phyloP scores from a whole-genome alignment of 2,888 invertebrate species.

The Coronaproctus castanopsis region DNA sequence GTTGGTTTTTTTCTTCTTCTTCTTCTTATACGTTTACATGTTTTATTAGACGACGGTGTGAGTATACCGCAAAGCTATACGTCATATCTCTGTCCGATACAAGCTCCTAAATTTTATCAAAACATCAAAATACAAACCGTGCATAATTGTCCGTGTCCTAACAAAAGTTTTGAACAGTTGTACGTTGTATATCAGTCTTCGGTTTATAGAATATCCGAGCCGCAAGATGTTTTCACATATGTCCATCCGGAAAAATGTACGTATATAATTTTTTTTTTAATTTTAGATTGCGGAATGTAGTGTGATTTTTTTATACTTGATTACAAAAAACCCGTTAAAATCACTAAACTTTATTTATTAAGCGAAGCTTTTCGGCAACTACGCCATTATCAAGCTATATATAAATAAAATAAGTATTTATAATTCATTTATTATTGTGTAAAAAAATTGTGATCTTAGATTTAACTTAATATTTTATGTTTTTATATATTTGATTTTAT shows the following conservation, averaged over 20 bases:
- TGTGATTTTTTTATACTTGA: no score
- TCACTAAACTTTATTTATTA: no score
- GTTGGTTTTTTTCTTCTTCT: no score
- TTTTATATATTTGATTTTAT: no score
- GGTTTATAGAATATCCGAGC: conserved; percentile 51
- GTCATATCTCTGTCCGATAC: conserved; percentile 81
- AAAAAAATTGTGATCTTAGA: no score
- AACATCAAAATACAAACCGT: conserved; percentile 35
- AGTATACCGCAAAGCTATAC: conserved; percentile 79
- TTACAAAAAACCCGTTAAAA: no score
- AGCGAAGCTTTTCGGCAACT: no score
- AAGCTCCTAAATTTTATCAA: conserved; percentile 67
- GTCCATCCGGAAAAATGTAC: conserved; percentile 64
- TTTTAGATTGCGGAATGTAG: no score
- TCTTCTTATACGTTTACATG: not conserved
- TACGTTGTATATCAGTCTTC: conserved; percentile 87
- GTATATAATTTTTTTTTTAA: not conserved
- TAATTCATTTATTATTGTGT: no score
- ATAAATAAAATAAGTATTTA: no score
- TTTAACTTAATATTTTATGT: no score
- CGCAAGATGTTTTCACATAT: conserved; percentile 66
- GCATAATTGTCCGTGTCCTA: conserved; percentile 6
- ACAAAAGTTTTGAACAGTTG: conserved; percentile 47
- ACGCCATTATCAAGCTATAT: no score
- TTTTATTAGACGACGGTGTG: conserved; percentile 48